Base-by-base conservation (phyloP, 2,797 vertebrate species). In the Parauchenoglanis punctatus region DNA sequence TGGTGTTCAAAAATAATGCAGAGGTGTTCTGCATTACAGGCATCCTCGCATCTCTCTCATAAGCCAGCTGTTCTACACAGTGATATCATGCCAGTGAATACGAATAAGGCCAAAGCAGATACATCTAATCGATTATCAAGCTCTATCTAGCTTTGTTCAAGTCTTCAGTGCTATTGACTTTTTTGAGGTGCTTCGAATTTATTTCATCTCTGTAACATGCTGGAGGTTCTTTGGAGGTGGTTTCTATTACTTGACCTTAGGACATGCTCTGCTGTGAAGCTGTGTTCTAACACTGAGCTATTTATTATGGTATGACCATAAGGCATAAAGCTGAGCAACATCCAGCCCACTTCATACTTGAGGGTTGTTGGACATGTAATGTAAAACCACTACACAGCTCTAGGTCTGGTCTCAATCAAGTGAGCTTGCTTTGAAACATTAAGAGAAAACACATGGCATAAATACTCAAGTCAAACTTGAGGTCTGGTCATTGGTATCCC, bases 371-470 rank as follows among this genome's bases (percentile, higher is more conserved):
- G 88, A 92, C 92, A 93, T 96, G 94, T 94, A 91, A 94, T 93
- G 92, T 88, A 92, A 96, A 95, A 95, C 93, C 93, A 88, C 92
- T 91, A 93, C 91, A 93, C 88, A 92, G 92, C 83, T 87, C 87
- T 83, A 84, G 91, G 90, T 94, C 94, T 95, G 94, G 89, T 93
- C 91, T 92, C 87, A 94, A 95, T 95, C 93, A 94, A 86, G 83
- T 87, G 86, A 90, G 88, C 89, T 23, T 85, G 89, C 94, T 95
- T 95, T 95, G 93, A 94, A 94, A 92, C 68, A 59, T 89, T 94
- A 94, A 95, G 90, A 90, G 88, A 87, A 95, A 95, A 94, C 95
- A 95, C 89, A 94, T 95, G 95, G 91, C 88, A 84, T 72, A 76
- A 44, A 87, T 89, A 40, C 25, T 59, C 25, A 75, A 73, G 54